Base-by-base conservation (phyloP, 2,888 invertebrate species). In the Diplolepis rosae region DNA sequence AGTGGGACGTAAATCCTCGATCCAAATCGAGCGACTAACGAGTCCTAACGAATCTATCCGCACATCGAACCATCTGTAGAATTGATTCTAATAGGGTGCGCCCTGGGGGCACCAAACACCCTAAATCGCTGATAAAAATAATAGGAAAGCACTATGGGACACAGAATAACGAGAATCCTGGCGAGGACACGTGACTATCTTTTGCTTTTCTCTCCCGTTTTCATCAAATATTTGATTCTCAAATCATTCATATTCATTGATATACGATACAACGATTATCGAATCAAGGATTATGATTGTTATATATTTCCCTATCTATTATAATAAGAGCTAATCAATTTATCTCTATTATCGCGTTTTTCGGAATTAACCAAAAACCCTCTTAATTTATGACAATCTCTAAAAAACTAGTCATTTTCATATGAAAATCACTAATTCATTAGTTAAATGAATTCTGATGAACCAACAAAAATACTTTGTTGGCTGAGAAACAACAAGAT, bases 31-130 rank as follows among this genome's bases (percentile, higher is more conserved):
- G 61, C 68, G 78, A 68, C 80, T 87, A 87, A 87, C 84, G 83
- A 86, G 80, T 75, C 70, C 83, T 85, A 86, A 87, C 85, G 85
- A 87, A 84, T 83, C 83, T 79, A 77, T 83, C 82, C 81, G 80
- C 83, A 84, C 83, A 81, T 82, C 79, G 80, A 71, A 81, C 86
- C 87, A 87, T 87, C 87, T 87, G 87, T 80, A 83, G 79, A 78
- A 81, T 81, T 75, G 72, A 77, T 66, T 76, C 77, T 84, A 84
- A 85, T 80, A 74, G 83, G 80, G 75, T 72, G 54, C 68, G 65
- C 51, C 72, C 68, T 71, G 73, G 76, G 77, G 76, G 70, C 75
- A 75, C 71, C 74, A 70, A 73, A 71, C 72, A 74, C 73, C 32
- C 70, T 70, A 72, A 75, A 73, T 79, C 74, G 72, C 73, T 76